A percentile compares a stretch with the other conserved stretches of the same genome.
These are phyloP conservation scores for Drosophila subpulchrella DNA, from an alignment of 1,140 invertebrate genomes.

Conservation along the genomic window DNA sequence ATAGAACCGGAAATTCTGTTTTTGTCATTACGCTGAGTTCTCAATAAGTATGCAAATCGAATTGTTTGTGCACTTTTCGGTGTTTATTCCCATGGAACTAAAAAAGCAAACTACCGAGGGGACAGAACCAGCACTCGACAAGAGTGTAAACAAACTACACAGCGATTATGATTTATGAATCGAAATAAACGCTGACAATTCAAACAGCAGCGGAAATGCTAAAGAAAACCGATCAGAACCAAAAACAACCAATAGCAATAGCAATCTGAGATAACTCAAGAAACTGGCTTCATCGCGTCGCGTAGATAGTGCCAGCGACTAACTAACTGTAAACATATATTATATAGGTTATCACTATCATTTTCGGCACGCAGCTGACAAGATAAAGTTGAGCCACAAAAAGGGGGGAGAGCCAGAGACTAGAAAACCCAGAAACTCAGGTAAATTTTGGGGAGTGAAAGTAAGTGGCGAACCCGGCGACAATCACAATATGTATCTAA, in stretches of 20 bases:
- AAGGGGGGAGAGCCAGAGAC: conserved; percentile 40
- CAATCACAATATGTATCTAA: conserved; percentile 50
- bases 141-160: conserved; percentile 40
- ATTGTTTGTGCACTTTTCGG: conserved; percentile 30
- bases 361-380: conserved; percentile 58
- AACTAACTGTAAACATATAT: conserved; percentile 61
- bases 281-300: conserved; percentile 36
- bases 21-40: conserved; percentile 23
- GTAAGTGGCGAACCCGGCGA: conserved; percentile 28
- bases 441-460: conserved; percentile 47
- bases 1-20: conserved; percentile 48
- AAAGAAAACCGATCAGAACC: conserved; percentile 21
- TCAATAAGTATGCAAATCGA: conserved; percentile 52
- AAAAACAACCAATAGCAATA: conserved; percentile 13
- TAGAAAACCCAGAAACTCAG: conserved; percentile 21
- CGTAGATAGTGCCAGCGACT: conserved; percentile 61
- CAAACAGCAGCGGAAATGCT: conserved; percentile 40
- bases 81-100: conserved; percentile 16
- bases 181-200: conserved; percentile 17
- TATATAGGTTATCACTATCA: conserved; percentile 78
- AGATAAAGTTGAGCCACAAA: conserved; percentile 64
- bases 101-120: neutral
- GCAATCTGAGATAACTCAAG: conserved; percentile 31
- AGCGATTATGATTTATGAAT: conserved; percentile 68
- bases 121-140: conserved; percentile 5